phyloP scores from a whole-genome alignment of 2,113 vertebrate genomes.

The Galbula dea region DNA sequence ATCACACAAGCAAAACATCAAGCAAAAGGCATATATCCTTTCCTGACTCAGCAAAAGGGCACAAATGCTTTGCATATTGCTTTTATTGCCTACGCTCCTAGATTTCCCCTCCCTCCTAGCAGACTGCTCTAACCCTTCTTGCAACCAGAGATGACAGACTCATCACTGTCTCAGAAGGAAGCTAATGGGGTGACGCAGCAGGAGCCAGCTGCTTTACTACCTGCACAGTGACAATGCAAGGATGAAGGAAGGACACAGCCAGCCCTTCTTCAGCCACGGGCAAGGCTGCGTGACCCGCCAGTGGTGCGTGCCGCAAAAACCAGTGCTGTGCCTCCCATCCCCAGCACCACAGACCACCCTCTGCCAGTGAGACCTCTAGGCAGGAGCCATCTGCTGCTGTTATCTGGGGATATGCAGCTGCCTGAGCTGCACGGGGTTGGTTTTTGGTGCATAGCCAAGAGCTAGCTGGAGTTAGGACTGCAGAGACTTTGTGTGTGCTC shows the following conservation, averaged over 20 bases:
- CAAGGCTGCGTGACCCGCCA: neutral
- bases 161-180: neutral
- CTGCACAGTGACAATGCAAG: conserved; percentile 49
- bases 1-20: neutral
- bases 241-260: conserved; percentile 11
- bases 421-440: neutral
- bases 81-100: neutral
- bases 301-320: accelerated
- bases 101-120: neutral
- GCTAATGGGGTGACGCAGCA: conserved; percentile 40
- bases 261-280: neutral
- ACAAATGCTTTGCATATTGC: neutral
- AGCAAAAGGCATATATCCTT: neutral
- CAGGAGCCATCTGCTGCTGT: conserved; percentile 40
- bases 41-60: neutral
- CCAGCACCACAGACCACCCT: neutral
- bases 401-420: neutral
- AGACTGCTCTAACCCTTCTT: neutral
- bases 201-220: conserved; percentile 39
- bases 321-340: neutral
- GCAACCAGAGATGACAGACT: neutral
- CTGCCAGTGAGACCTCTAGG: neutral
- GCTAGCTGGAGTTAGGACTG: conserved; percentile 3
- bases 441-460: conserved; percentile 18
- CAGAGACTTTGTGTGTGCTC: neutral